These are phyloP conservation scores for Neelides sp. DNA, from an alignment of 1,140 invertebrate genomes.

Conservation along the genomic window DNA sequence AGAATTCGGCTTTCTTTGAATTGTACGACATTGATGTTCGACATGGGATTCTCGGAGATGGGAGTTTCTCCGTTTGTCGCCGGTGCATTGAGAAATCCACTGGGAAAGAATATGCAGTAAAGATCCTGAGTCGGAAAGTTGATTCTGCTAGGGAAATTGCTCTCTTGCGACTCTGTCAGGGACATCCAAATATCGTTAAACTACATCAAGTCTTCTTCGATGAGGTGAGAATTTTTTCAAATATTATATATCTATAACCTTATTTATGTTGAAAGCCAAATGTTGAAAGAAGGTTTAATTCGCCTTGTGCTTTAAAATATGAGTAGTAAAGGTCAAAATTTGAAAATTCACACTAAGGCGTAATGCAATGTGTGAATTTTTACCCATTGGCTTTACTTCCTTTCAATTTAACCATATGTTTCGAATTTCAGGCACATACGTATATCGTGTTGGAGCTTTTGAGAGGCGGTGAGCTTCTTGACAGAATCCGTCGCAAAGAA, in stretches of 20 bases:
- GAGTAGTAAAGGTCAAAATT: not conserved
- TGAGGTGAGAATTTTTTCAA: slow-evolving; percentile 42
- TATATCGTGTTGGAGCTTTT: slow-evolving; percentile 79
- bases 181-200: slow-evolving; percentile 76
- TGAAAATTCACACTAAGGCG: not conserved
- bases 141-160: slow-evolving; percentile 64
- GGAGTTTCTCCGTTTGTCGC: slow-evolving; percentile 77
- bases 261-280: too few relatives aligned
- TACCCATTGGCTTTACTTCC: slow-evolving; percentile 3
- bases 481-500: slow-evolving; percentile 47
- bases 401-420: not conserved
- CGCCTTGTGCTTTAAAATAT: too few relatives aligned
- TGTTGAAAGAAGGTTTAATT: too few relatives aligned
- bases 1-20: slow-evolving; percentile 75
- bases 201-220: slow-evolving; percentile 69
- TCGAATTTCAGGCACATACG: slow-evolving; percentile 43
- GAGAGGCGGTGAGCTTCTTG: slow-evolving; percentile 73
- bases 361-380: not conserved
- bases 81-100: slow-evolving; percentile 62
- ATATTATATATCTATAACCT: not conserved
- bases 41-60: slow-evolving; percentile 60
- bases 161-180: slow-evolving; percentile 64
- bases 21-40: slow-evolving; percentile 61
- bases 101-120: slow-evolving; percentile 68
- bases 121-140: slow-evolving; percentile 69